Evolutionary conservation across 1,140 invertebrate species (phyloP).

Genomic region (Heliconius hewitsoni): DNA sequence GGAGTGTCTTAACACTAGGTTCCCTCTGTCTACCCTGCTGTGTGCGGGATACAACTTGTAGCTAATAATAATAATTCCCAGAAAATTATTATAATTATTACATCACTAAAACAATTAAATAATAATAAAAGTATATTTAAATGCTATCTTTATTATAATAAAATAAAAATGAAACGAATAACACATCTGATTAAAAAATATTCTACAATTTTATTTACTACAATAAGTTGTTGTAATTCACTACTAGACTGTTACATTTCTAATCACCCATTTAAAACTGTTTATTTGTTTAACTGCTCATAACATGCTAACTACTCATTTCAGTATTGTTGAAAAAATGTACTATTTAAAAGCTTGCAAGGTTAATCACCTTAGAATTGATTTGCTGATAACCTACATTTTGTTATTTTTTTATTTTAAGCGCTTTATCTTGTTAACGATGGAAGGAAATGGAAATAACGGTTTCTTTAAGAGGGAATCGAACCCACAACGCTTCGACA

Average conservation of each 20-base stretch:
- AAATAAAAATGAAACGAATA: not conserved
- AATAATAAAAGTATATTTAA: too few species aligned
- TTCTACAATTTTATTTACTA: not conserved
- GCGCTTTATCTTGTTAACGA: not conserved
- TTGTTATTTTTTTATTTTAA: too few species aligned
- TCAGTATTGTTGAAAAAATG: not conserved
- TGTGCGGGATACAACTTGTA: too few species aligned
- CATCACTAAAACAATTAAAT: too few species aligned
- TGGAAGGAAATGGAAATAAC: not conserved
- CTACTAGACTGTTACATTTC: not conserved
- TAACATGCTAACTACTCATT: not conserved
- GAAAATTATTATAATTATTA: too few species aligned
- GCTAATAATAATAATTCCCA: too few species aligned
- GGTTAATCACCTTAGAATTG: not conserved
- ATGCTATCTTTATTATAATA: not conserved
- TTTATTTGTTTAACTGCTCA: slow-evolving; percentile 6
- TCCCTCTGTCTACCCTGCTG: too few species aligned
- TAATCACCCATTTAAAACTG: not conserved
- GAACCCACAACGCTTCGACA: too few species aligned
- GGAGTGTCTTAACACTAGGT: too few species aligned
- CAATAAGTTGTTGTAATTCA: not conserved
- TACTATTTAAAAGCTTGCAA: not conserved
- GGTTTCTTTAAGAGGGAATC: too few species aligned
- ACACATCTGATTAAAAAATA: not conserved
- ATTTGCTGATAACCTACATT: too few species aligned